These are phyloP conservation scores for Agriopis aurantiaria DNA, from an alignment of 2,888 invertebrate species.

Conservation along the genomic window DNA sequence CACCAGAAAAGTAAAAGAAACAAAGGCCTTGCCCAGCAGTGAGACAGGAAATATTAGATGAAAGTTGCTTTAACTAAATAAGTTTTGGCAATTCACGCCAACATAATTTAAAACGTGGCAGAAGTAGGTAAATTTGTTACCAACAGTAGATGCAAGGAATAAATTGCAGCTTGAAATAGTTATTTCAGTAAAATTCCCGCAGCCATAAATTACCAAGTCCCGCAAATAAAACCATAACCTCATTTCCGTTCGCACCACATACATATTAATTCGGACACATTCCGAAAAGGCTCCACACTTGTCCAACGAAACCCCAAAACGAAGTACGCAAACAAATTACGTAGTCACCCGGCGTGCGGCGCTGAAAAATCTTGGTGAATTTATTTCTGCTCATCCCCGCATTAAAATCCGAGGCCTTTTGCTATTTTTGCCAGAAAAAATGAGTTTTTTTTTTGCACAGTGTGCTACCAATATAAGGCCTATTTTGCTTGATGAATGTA, in stretches of 20 bases:
- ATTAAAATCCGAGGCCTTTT: slow-evolving; percentile 67
- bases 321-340: slow-evolving; percentile 66
- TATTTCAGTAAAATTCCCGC: slow-evolving; percentile 19
- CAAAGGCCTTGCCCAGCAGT: too few relatives aligned
- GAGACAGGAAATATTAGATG: too few relatives aligned
- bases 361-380: slow-evolving; percentile 76
- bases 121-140: neutral
- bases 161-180: slow-evolving; percentile 13
- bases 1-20: too few relatives aligned
- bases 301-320: slow-evolving; percentile 50
- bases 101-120: neutral
- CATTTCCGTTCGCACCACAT: slow-evolving; percentile 39
- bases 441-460: slow-evolving; percentile 20
- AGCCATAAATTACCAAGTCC: slow-evolving; percentile 38
- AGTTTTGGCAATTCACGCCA: too few relatives aligned
- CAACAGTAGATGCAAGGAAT: neutral
- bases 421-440: slow-evolving; percentile 60
- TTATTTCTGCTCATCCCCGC: slow-evolving; percentile 69
- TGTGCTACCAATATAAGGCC: slow-evolving; percentile 16
- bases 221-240: slow-evolving; percentile 43
- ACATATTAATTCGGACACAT: slow-evolving; percentile 44
- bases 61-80: too few relatives aligned
- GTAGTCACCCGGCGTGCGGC: slow-evolving; percentile 67
- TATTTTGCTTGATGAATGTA: slow-evolving; percentile 5
- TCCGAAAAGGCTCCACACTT: slow-evolving; percentile 36